Evolutionary conservation across 2,888 invertebrate species (phyloP), one percentile per base, ranked within the genome.

Genomic region (Clistopyga incitator): DNA sequence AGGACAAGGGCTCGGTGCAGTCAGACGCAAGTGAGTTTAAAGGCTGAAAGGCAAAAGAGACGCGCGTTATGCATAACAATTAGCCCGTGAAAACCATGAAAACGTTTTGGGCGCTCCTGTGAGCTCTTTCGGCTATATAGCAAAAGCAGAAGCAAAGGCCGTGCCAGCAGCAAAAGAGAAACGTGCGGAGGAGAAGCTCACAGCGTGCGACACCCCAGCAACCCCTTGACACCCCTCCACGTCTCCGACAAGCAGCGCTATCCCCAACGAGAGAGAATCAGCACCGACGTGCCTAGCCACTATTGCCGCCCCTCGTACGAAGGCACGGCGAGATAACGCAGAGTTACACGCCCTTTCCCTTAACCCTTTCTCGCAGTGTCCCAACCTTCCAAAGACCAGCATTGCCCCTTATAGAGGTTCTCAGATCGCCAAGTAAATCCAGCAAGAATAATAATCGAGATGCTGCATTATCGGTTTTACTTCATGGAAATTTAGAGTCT

Each of bases 11-110:
- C 13, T 45, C 61, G 56, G 74, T 23, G 65, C 61, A 80, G 79
- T 42, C 72, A 78, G 80, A 84, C 81, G 85, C 77, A 76, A 50
- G 80, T 11, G 87, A 89, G 89, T 91, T 90, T 91, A 90, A 89
- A 90, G 90, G 89, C 89, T 89, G 90, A 91, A 90, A 88, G 91
- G 88, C 54, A 74, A 23, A 25, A 80, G 78, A 78, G 90, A 90
- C 88, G 89, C 90, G 89, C 90, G 91, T 91, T 90, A 90, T 92
- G 92, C 92, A 93, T 93, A 92, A 92, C 92, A 92, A 93, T 92
- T 93, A 93, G 91, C 91, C 87, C 87, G 90, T 90, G 91, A 92
- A 92, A 93, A 92, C 92, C 91, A 89, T 92, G 92, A 93, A 93
- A 93, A 92, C 89, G 90, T 88, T 88, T 89, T 89, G 88, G 90